A percentile compares a stretch with the other conserved stretches of the same genome.
Conservation (phyloP, 2,797 vertebrate genomes). For the Brotula barbata region DNA sequence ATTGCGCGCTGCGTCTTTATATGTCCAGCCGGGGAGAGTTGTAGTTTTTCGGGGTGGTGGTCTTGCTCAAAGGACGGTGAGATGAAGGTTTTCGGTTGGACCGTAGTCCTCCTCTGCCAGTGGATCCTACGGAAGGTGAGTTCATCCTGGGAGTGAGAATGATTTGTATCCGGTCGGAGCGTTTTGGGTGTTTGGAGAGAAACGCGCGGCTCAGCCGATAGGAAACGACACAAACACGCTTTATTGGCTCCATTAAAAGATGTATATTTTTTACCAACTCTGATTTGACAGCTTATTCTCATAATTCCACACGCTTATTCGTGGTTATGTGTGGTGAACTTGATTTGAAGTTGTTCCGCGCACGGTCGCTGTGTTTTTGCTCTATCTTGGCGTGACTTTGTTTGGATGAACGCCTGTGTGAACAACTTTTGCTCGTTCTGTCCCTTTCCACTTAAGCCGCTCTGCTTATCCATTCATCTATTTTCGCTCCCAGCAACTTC, state of each 20-base stretch:
- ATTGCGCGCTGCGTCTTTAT: constrained; percentile 64
- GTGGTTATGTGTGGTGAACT: constrained; percentile 26
- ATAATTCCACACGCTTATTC: no score
- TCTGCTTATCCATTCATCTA: constrained; percentile 71
- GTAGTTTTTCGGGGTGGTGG: constrained; percentile 74
- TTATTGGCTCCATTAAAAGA: neutral
- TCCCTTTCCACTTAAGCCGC: constrained; percentile 42
- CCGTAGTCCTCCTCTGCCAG: constrained; percentile 78
- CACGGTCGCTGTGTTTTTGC: neutral
- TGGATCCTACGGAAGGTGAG: constrained; percentile 82
- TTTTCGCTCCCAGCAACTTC: constrained; percentile 75
- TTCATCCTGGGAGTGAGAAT: constrained; percentile 9
- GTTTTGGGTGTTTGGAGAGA: constrained; percentile 13
- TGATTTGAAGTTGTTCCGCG: constrained; percentile 34
- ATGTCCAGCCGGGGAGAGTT: constrained; percentile 77
- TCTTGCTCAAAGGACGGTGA: constrained; percentile 75
- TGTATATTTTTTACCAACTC: no score
- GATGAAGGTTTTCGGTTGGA: constrained; percentile 84
- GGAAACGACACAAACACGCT: neutral
- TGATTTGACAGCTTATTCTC: no score
- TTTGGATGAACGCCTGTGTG: constrained; percentile 1
- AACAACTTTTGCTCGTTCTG: constrained; percentile 34
- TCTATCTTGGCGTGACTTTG: neutral
- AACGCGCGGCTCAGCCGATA: constrained; percentile 8
- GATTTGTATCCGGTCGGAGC: neutral